Evolutionary conservation across 2,113 vertebrate genomes (phyloP).

Genomic region (Mandrillus leucophaeus): DNA sequence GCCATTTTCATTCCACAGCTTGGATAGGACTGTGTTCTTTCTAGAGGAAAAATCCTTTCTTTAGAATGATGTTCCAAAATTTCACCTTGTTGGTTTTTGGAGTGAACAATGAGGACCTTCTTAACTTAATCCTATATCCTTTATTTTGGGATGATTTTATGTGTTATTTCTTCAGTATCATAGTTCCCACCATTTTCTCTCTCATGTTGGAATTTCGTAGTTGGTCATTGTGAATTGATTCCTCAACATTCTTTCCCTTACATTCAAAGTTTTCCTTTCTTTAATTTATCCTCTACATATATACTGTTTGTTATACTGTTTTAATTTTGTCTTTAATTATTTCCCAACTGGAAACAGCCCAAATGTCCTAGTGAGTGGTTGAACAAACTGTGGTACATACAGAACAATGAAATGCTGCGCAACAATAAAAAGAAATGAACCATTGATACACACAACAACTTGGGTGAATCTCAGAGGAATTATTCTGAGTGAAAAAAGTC

Average conservation of each 20-base stretch:
- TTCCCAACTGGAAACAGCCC: neutral
- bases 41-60: neutral
- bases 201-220: neutral
- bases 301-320: neutral
- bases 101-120: neutral
- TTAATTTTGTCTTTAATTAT: neutral
- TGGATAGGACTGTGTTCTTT: neutral
- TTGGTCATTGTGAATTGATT: neutral
- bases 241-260: neutral
- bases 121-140: neutral
- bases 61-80: neutral
- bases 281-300: neutral
- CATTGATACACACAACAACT: neutral
- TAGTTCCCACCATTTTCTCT: neutral
- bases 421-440: neutral
- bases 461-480: neutral
- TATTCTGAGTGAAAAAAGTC: neutral
- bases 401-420: neutral
- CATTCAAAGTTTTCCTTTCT: neutral
- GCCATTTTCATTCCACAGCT: neutral
- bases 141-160: neutral
- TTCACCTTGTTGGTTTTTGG: neutral
- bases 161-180: neutral
- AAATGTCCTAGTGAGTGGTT: neutral
- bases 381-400: neutral